Evolutionary conservation across 2,888 invertebrate genomes (phyloP).

Genomic region (Scaptomyza polygonia): DNA sequence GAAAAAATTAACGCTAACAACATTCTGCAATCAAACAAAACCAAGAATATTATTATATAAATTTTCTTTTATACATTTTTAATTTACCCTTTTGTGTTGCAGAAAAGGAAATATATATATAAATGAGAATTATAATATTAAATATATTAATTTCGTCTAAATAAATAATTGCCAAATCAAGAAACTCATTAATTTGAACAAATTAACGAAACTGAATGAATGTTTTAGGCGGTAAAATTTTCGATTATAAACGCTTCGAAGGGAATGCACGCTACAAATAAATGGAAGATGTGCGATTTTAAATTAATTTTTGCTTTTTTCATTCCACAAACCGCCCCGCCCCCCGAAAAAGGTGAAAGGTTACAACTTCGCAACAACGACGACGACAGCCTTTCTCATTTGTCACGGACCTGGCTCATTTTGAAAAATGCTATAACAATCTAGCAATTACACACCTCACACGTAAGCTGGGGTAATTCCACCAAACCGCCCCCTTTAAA

Average conservation of each 20-base stretch:
- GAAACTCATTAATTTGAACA: neutral
- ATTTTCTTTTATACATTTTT: constrained; percentile 9
- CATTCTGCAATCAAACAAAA: constrained; percentile 64
- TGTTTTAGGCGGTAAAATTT: neutral
- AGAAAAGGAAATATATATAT: too few relatives aligned
- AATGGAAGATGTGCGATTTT: constrained; percentile 2
- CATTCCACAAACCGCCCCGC: too few relatives aligned
- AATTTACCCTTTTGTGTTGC: neutral
- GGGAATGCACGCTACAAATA: neutral
- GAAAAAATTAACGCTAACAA: constrained; percentile 71
- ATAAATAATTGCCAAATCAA: too few relatives aligned
- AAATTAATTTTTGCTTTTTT: constrained; percentile 2
- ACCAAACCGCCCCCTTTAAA: neutral
- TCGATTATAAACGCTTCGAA: neutral
- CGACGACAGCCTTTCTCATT: constrained; percentile 62
- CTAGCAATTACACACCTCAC: constrained; percentile 72
- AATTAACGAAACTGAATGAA: neutral
- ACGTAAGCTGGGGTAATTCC: constrained; percentile 7
- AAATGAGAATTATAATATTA: too few relatives aligned
- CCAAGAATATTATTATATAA: constrained; percentile 22
- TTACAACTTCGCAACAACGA: constrained; percentile 28
- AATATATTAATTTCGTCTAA: too few relatives aligned
- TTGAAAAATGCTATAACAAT: constrained; percentile 57
- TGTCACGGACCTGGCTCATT: constrained; percentile 64
- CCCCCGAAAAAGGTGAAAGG: constrained; percentile 25